These are phyloP conservation scores for Chrysopa pallens DNA, from an alignment of 1,140 invertebrate genomes.

Conservation along the genomic window DNA sequence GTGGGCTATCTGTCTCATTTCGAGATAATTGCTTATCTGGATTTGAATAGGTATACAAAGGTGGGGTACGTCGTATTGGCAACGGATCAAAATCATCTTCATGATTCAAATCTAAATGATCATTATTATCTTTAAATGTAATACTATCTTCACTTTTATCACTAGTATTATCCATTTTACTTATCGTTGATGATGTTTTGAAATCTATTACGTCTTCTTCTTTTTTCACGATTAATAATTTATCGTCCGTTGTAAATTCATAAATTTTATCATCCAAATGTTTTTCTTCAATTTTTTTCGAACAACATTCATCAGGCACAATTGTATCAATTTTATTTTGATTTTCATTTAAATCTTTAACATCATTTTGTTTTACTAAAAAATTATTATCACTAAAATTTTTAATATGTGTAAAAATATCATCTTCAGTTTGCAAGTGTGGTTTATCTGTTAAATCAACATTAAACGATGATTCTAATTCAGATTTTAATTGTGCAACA, in stretches of 20 bases:
- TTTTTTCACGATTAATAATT: neutral
- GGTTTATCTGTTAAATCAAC: neutral
- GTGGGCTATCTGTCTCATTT: slow-evolving; percentile 11
- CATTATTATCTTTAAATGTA: slow-evolving; percentile 19
- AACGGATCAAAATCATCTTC: slow-evolving; percentile 38
- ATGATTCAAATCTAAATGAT: slow-evolving; percentile 2
- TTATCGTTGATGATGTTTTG: neutral
- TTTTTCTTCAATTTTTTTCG: no score
- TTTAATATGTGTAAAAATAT: neutral
- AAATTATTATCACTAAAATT: neutral
- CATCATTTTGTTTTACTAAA: neutral
- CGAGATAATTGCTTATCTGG: slow-evolving; percentile 30
- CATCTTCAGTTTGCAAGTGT: neutral
- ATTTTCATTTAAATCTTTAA: neutral
- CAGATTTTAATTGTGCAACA: neutral
- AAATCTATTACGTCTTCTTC: neutral
- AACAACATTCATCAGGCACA: no score
- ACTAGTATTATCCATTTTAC: neutral
- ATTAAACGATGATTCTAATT: neutral
- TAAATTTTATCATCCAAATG: no score
- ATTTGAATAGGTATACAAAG: slow-evolving; percentile 59
- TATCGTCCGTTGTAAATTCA: no score
- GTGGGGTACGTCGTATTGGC: slow-evolving; percentile 48
- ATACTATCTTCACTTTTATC: slow-evolving; percentile 6
- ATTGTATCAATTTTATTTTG: neutral